Evolutionary conservation across 1,140 invertebrate species (phyloP), one percentile per base, ranked within the genome.

Genomic region (Procambarus virginalis): DNA sequence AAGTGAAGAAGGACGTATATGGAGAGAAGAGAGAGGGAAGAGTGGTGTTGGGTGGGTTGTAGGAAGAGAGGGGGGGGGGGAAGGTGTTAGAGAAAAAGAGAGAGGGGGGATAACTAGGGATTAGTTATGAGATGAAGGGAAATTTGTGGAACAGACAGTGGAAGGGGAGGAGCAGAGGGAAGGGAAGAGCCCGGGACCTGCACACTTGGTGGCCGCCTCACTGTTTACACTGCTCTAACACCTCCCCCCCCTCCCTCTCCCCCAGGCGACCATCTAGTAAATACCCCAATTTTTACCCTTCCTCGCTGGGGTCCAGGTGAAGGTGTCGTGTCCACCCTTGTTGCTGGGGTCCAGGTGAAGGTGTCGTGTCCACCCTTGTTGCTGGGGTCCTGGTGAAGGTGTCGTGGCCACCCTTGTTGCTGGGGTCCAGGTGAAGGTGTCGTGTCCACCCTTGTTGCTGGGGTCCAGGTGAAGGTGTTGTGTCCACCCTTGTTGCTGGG

Each of bases 191-290:
- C 34, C 34, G 34, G 34, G 34, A n/a, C n/a, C 20, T 45, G 34
- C 70, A 14, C n/a, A 14, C n/a, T 75, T 2, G 8, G 22, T 77
- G 22, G 34, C 75, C 45, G 22, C 45, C 34, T 77, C 75, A 51
- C 75, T 77, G 22, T 77, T 34, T 77, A n/a, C 45, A n/a, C 45
- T 34, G 34, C 75, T 77, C 75, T 77, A n/a, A 45, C 75, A 45
- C 75, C 45, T 34, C 45, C 75, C 45, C n/a, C 45, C 75, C 45
- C 70, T 75, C 34, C 34, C 75, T 9, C 75, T 2, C 75, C 20
- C 75, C 45, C 75, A 3, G 3, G 34, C 34, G 34, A 34, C 34
- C 34, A 34, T 34, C 34, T 34, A 34, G 34, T 34, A 34, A 34
- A 34, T 34, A 34, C 1, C 34, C 34, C 34, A 34, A 34, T 34